A percentile compares a stretch with the other conserved stretches of the same genome.
phyloP scores from a whole-genome alignment of 2,797 vertebrate genomes.

The Podargus strigoides region DNA sequence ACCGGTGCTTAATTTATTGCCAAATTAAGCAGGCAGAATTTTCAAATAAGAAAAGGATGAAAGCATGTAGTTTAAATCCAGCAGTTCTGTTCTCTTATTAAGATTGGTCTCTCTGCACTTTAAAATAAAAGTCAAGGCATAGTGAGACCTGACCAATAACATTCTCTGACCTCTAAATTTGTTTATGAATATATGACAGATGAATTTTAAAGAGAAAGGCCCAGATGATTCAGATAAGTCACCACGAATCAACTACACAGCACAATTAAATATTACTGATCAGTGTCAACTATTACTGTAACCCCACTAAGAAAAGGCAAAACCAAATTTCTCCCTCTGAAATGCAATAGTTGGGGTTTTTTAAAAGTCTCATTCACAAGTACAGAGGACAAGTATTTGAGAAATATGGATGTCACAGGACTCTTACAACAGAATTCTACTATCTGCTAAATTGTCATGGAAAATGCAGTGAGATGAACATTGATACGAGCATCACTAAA shows the following conservation, averaged over 20 bases:
- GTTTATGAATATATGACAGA: conserved; percentile 39
- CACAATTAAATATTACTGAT: conserved; percentile 21
- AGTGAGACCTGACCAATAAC: not conserved
- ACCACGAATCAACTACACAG: not conserved
- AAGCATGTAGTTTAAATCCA: conserved; percentile 28
- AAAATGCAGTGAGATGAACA: not conserved
- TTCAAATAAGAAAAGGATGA: not conserved
- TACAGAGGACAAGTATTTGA: not conserved
- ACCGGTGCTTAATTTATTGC: not conserved
- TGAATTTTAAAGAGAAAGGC: not conserved
- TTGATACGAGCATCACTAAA: not conserved
- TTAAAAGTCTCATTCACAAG: not conserved
- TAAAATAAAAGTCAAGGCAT: not conserved
- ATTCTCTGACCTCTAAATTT: conserved; percentile 13
- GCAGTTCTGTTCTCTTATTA: not conserved
- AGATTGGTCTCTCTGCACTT: not conserved
- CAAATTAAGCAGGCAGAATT: not conserved
- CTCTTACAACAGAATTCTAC: not conserved
- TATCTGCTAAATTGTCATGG: conserved; percentile 1
- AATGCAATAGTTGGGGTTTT: not conserved
- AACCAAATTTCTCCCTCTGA: conserved; percentile 7
- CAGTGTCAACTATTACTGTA: conserved; percentile 1
- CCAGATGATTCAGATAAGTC: not conserved
- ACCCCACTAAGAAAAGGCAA: conserved; percentile 21
- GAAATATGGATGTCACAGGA: not conserved